Evolutionary conservation across 2,797 vertebrate genomes (phyloP), one percentile per base, ranked within the genome.

Genomic region (Ctenochaetus hawaiiensis): DNA sequence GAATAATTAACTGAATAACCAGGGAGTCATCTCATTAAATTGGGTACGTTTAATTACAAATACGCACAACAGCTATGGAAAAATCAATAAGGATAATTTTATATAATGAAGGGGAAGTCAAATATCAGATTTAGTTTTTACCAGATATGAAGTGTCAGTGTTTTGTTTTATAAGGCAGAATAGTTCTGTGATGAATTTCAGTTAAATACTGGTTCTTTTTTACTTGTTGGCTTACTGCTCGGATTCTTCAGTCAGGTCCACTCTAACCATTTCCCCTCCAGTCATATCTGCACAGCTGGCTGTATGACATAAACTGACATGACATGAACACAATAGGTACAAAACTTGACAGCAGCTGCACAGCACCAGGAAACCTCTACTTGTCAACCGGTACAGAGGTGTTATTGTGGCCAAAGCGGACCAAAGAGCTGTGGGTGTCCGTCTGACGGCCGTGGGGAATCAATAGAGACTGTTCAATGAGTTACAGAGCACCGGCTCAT

Each of bases 401-500:
- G 77, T 84, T 89, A 87, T 85, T 82, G 67, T 81, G 72, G 66
- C 64, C 13, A 6, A 61, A 74, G 66, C 67, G 80, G 80, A 82
- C 78, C 72, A 78, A 78, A 84, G 79, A 89, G 63, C 88, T 9
- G n/a, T 49, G 77, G 89, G 88, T 80, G 90, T 91, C 77, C 49
- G 78, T 91, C 87, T 90, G 85, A 91, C 75, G 67, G 60, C 75
- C 30, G 43, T 17, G 37, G 76, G 78, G 76, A 88, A 83, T 89
- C 86, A 88, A 90, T 86, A 44, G 72, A 51, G 52, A 0, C 62
- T 58, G 76, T 84, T 91, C 84, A 88, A 82, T 85, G 72, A 85
- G 74, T 66, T 85, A 80, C 86, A 68, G 53, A n/a, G 74, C 53
- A 20, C 34, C 52, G 23, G 57, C 69, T 82, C 82, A 83, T 80